Conservation (phyloP, 2,888 invertebrate species). For the Scotopteryx bipunctaria region DNA sequence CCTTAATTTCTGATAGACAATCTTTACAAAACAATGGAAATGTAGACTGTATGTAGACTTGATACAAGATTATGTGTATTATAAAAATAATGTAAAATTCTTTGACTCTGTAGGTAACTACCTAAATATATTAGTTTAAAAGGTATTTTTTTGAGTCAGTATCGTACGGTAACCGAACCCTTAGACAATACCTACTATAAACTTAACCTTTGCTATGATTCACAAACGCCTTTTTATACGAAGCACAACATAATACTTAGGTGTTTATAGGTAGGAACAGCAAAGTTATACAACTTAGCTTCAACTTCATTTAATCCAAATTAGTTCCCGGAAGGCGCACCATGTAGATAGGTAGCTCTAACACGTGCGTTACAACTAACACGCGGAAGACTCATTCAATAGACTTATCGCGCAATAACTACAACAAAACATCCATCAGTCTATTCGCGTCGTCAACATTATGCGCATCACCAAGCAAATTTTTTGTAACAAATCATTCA, state of each 20-base stretch:
- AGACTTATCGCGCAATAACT: conserved; percentile 45
- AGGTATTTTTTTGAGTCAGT: too few species aligned
- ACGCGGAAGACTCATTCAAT: conserved; percentile 60
- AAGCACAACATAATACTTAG: too few species aligned
- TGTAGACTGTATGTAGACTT: conserved; percentile 10
- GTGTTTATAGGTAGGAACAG: too few species aligned
- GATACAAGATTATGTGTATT: conserved; percentile 25
- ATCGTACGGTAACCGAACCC: too few species aligned
- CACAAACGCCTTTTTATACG: too few species aligned
- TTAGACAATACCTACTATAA: too few species aligned
- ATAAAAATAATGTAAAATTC: neutral
- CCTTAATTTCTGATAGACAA: conserved; percentile 34
- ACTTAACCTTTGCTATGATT: too few species aligned
- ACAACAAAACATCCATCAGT: conserved; percentile 26
- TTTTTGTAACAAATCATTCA: too few species aligned
- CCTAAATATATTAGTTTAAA: neutral
- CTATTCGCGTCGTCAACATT: conserved; percentile 11
- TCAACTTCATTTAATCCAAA: too few species aligned
- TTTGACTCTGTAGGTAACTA: neutral
- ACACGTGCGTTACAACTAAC: conserved; percentile 50
- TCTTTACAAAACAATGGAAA: conserved; percentile 35
- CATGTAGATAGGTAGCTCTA: neutral
- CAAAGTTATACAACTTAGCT: too few species aligned
- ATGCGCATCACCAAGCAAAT: too few species aligned
- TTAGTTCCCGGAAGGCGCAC: conserved; percentile 49